phyloP scores from a whole-genome alignment of 1,140 invertebrate species.

The Goniozus legneri region DNA sequence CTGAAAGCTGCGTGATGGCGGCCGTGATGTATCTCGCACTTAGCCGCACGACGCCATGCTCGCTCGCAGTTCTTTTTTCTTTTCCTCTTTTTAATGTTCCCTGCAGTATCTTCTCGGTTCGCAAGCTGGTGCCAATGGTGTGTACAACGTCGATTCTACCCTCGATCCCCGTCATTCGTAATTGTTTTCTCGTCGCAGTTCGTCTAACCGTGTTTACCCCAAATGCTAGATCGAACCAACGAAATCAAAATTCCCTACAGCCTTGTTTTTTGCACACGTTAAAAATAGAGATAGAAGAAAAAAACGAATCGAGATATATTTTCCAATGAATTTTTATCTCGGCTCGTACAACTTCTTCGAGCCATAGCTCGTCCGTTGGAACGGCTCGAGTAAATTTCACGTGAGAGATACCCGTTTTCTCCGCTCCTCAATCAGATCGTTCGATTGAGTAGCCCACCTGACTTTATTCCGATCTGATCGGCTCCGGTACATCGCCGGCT shows the following conservation, averaged over 20 bases:
- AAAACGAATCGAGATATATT: no score
- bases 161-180: slow-evolving; percentile 30
- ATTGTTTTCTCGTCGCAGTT: slow-evolving; percentile 31
- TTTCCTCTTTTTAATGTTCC: no score
- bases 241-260: no score
- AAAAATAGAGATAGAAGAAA: no score
- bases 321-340: neutral
- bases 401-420: neutral
- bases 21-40: slow-evolving; percentile 53
- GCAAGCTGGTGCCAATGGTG: no score
- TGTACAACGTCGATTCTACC: neutral
- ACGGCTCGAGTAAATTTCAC: no score
- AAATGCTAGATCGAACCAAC: no score
- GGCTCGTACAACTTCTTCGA: neutral
- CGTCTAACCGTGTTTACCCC: no score
- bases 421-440: neutral
- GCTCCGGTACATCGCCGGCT: neutral
- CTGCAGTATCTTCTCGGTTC: no score
- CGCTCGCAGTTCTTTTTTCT: slow-evolving; percentile 21
- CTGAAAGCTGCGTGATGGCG: slow-evolving; percentile 36
- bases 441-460: slow-evolving; percentile 7
- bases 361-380: neutral
- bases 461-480: slow-evolving; percentile 17
- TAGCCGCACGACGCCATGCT: slow-evolving; percentile 32
- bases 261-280: no score